Base-by-base conservation (phyloP, 1,140 invertebrate genomes). In the Oncopeltus fasciatus region DNA sequence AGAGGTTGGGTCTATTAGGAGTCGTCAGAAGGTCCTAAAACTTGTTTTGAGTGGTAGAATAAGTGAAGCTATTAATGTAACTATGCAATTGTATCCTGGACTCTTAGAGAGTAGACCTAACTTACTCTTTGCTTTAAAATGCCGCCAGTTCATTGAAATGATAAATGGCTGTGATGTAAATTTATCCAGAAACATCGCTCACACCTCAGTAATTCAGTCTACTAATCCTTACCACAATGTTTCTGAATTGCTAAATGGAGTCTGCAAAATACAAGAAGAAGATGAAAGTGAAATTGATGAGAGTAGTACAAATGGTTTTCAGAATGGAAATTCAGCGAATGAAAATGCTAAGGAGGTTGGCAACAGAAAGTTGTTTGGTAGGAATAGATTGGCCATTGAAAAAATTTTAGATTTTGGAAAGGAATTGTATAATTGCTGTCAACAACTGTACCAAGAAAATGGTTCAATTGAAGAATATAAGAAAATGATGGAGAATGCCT, bases 141-240 rank as follows among this genome's bases (percentile, higher is more conserved):
- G 92, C 76, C 84, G 95, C 67, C 94, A 98, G 77, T 98, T 98
- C 77, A 88, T 98, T 24, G 95, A 98, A 77, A 90, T 90, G 87
- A 85, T 90, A 59, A 90, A 88, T 72, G 88, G 87, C 57, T 83
- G 84, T 44, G 88, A 90, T 73, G 81, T 85, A 14, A 43, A 51
- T 43, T n/a, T 12, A 12, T 2, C 31, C 5, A 24, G 38, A 16
- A n/a, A 49, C 16, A 43, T 28, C 31, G 44, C 28, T 72, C 83
- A 84, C 73, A 83, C 82, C 43, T 85, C 82, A 62, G 83, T 47
- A 2, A 53, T 53, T 53, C 49, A 53, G 49, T 53, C 49, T 8
- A 53, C 49, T 72, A 53, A 53, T 14, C 44, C 59, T 2, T 27
- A 27, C n/a, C 26, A 28, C 12, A 61, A 28, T 33, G 59, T 61